Conservation (phyloP, 2,113 vertebrate species). For the Dipodomys merriami region DNA sequence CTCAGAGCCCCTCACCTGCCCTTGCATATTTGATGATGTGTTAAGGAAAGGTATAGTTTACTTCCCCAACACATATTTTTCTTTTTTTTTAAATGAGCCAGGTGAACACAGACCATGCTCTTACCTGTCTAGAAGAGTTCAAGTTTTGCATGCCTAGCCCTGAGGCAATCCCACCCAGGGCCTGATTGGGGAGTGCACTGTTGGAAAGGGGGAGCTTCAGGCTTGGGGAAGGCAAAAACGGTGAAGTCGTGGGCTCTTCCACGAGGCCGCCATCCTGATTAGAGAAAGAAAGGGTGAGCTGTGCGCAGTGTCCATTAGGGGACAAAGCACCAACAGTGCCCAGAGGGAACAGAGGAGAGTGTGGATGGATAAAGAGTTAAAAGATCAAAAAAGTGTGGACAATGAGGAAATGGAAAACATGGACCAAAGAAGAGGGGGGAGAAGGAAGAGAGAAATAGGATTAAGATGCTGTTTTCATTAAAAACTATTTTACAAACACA, state of each 20-base stretch:
- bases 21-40: no score
- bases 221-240: conserved; percentile 99
- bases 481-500: conserved; percentile 38
- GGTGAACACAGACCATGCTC: not conserved
- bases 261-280: conserved; percentile 96
- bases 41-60: not conserved
- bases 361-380: conserved; percentile 71
- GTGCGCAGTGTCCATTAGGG: conserved; percentile 77
- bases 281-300: conserved; percentile 89
- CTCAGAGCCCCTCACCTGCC: not conserved
- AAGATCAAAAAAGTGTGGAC: conserved; percentile 55
- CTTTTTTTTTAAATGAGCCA: not conserved
- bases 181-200: conserved; percentile 97
- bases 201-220: conserved; percentile 98
- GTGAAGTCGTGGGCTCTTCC: conserved; percentile 98
- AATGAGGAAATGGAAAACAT: conserved; percentile 46
- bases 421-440: conserved; percentile 77
- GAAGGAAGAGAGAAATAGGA: conserved; percentile 84
- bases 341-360: conserved; percentile 74
- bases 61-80: not conserved
- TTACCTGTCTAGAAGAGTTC: conserved; percentile 99
- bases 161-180: conserved; percentile 96
- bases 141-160: conserved; percentile 99
- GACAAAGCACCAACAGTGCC: conserved; percentile 78
- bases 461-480: conserved; percentile 78